Conservation (phyloP, 2,888 invertebrate genomes). For the Stenodera caucasica region DNA sequence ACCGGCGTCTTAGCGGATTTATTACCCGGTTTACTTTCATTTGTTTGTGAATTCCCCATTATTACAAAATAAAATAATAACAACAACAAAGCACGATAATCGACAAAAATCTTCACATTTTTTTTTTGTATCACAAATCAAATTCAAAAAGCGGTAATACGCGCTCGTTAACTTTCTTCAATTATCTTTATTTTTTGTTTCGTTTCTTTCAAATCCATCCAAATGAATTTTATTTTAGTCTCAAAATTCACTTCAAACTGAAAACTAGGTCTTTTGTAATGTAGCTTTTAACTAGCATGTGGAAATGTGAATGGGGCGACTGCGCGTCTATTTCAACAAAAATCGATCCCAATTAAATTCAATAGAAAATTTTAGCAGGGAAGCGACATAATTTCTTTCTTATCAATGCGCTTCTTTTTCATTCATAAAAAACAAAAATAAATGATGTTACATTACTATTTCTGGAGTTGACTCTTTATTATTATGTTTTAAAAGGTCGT, state of each 20-base stretch:
- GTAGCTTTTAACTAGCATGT: not conserved
- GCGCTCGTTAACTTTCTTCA: not conserved
- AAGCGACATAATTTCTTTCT: not conserved
- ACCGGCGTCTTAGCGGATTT: conserved; percentile 62
- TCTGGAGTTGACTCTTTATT: not conserved
- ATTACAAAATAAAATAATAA: conserved; percentile 9
- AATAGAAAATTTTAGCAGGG: not conserved
- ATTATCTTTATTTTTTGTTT: not conserved
- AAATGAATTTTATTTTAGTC: not conserved
- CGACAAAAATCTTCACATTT: not conserved
- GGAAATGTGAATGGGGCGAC: not conserved
- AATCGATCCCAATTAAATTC: not conserved
- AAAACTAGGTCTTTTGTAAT: not conserved
- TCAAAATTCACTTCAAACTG: not conserved
- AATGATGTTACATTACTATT: not conserved
- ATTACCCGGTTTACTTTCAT: conserved; percentile 56
- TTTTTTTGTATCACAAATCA: not conserved
- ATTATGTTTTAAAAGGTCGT: not conserved
- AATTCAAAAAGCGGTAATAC: conserved; percentile 3
- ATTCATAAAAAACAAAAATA: not conserved
- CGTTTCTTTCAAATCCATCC: not conserved
- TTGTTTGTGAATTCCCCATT: conserved; percentile 63
- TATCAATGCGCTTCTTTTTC: not conserved
- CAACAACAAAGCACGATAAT: not conserved
- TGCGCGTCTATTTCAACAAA: not conserved